Base-by-base conservation (phyloP, 2,888 invertebrate genomes). In the Malacosoma neustria region DNA sequence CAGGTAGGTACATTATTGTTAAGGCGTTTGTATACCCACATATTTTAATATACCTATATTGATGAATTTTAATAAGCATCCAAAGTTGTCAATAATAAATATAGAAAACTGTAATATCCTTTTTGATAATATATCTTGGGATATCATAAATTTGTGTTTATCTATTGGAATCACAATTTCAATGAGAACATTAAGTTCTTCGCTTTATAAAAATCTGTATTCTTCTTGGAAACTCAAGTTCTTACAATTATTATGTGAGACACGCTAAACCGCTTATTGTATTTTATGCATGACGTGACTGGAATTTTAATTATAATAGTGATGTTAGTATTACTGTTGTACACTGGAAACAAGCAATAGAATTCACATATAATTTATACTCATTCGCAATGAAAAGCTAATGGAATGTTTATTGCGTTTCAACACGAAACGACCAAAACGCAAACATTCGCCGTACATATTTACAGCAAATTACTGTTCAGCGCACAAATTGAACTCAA, bases 371-470 rank as follows among this genome's bases (percentile, higher is more conserved):
- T 63, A 61, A 66, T 70, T 66, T 62, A 60, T 62, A 71, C 60
- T 56, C 63, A 57, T 62, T 70, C 49, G 57, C 56, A 65, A 65
- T 61, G 56, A 68, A 69, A 71, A 69, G 65, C 61, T 61, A 73
- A 73, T 68, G 54, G 60, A 65, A 66, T 61, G 48, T 60, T 74
- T 70, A 76, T 69, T 69, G 65, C 57, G 41, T 45, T 54, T 51
- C 48, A 72, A 73, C 77, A 79, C 79, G 77, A 72, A 48, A 65
- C 45, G 52, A 54, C 55, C 60, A 55, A 67, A 72, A 70, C 56
- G 60, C 61, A 57, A 61, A 65, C 59, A 57, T 54, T 51, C 54
- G 51, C 61, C 43, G 55, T n/a, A n/a, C 52, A 58, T 63, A 59
- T 59, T 57, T 22, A 22, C 6, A 5, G 2, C 22, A 7, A 7